Evolutionary conservation across 2,888 invertebrate genomes (phyloP).

Genomic region (Rugalucina vietnamica): DNA sequence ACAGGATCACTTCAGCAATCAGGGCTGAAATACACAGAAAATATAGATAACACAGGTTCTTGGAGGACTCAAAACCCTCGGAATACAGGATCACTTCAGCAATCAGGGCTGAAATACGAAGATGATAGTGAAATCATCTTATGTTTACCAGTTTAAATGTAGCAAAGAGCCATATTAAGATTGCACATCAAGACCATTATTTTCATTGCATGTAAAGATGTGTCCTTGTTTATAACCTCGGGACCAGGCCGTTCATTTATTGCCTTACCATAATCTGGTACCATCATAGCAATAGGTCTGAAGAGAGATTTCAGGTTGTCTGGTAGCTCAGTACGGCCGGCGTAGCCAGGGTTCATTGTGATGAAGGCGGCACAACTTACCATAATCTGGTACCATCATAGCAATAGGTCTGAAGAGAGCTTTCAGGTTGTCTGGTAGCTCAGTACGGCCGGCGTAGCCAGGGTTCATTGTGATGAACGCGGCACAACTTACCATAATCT

Average conservation of each 20-base stretch:
- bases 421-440: constrained; percentile 94
- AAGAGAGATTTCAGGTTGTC: constrained; percentile 95
- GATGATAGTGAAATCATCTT: too few relatives aligned
- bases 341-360: constrained; percentile 97
- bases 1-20: constrained; percentile 2
- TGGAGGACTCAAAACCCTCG: constrained; percentile 85
- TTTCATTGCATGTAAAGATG: too few relatives aligned
- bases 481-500: constrained; percentile 92
- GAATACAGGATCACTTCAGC: neutral
- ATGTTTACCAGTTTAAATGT: too few relatives aligned
- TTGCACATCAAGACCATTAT: too few relatives aligned
- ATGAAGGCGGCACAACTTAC: constrained; percentile 91
- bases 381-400: constrained; percentile 97
- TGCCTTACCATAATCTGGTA: constrained; percentile 92
- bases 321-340: constrained; percentile 94
- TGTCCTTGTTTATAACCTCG: too few relatives aligned
- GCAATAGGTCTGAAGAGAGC: constrained; percentile 93
- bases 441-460: constrained; percentile 95
- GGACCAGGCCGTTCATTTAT: too few relatives aligned
- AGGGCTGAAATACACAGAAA: constrained; percentile 69
- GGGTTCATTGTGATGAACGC: constrained; percentile 97
- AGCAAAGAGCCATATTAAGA: too few relatives aligned
- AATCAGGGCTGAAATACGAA: constrained; percentile 69
- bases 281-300: constrained; percentile 96
- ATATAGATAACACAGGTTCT: neutral